Evolutionary conservation across 2,113 vertebrate species (phyloP), one percentile per base, ranked within the genome.

Genomic region (Tringa solitaria): DNA sequence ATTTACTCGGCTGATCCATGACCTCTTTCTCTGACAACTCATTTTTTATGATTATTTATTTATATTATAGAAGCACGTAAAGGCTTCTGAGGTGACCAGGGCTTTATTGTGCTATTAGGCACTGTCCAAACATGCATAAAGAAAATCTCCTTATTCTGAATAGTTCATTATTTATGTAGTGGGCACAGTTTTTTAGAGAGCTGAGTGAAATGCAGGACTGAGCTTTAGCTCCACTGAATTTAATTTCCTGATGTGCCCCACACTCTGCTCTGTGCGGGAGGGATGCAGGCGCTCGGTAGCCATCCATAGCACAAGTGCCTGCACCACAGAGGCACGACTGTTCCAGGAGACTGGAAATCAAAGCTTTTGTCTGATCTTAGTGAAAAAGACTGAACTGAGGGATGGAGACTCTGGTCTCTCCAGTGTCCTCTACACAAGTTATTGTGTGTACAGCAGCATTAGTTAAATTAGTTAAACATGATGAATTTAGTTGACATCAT

Each of bases 1-100:
- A 95, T 97, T 96, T 97, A 92, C 50, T 91, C 32, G 89, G 37
- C 61, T 96, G 94, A 93, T 91, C 89, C 50, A 82, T 95, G 95
- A 92, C 94, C 89, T 91, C 41, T 84, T 87, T 89, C 65, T 76
- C 70, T 63, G 82, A 82, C 86, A 93, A 92, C 39, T 93, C 77
- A 92, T 96, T 93, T 73, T 84, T 96, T 91, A 76, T 73, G 48
- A 79, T 95, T 96, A 87, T 92, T 79, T 94, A 84, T 93, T 95
- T 95, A 78, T 84, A 84, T 84, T 91, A 73, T 61, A 50, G 73
- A 76, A 50, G 32, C 57, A 82, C 1, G 1, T 48, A 61, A 23
- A 72, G 45, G 20, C 7, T 86, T 87, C 51, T 39, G 92, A 86
- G 88, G 88, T 92, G 95, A 90, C 65, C 56, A 69, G 86, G 60